Conservation (phyloP, 2,888 invertebrate species). For the Pollenia amentaria region DNA sequence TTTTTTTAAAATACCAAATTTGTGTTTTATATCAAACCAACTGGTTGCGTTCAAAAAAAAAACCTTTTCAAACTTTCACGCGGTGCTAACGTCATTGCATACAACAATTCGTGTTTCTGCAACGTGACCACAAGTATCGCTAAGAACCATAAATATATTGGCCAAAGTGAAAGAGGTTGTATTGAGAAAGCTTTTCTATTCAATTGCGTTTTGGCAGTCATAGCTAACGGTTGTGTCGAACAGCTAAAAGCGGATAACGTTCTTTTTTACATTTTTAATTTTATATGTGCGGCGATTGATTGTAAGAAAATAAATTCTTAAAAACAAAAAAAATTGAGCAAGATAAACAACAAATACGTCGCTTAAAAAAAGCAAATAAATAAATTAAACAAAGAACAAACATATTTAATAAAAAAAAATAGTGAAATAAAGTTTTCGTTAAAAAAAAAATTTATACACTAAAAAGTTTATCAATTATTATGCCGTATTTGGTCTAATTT, state of each 20-base stretch:
- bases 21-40: slow-evolving; percentile 45
- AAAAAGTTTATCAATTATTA: slow-evolving; percentile 3
- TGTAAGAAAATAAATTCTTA: not conserved
- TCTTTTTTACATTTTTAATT: slow-evolving; percentile 15
- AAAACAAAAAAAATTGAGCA: not conserved
- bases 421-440: slow-evolving; percentile 14
- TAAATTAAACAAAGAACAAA: slow-evolving; percentile 4
- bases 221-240: slow-evolving; percentile 75
- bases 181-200: slow-evolving; percentile 82
- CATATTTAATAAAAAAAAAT: slow-evolving; percentile 6
- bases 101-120: slow-evolving; percentile 77
- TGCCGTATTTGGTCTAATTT: slow-evolving; percentile 33
- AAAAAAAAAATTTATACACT: slow-evolving; percentile 16
- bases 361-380: slow-evolving; percentile 12
- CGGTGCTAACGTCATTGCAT: slow-evolving; percentile 72
- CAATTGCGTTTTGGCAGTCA: slow-evolving; percentile 80
- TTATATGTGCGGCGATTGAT: not conserved
- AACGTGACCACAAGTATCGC: slow-evolving; percentile 80
- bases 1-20: slow-evolving; percentile 1
- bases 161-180: slow-evolving; percentile 76
- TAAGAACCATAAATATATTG: slow-evolving; percentile 72
- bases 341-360: not conserved
- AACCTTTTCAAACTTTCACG: slow-evolving; percentile 60
- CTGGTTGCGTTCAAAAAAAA: slow-evolving; percentile 57
- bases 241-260: slow-evolving; percentile 68